Evolutionary conservation across 2,888 invertebrate species (phyloP).

Genomic region (Chloromyia formosa): DNA sequence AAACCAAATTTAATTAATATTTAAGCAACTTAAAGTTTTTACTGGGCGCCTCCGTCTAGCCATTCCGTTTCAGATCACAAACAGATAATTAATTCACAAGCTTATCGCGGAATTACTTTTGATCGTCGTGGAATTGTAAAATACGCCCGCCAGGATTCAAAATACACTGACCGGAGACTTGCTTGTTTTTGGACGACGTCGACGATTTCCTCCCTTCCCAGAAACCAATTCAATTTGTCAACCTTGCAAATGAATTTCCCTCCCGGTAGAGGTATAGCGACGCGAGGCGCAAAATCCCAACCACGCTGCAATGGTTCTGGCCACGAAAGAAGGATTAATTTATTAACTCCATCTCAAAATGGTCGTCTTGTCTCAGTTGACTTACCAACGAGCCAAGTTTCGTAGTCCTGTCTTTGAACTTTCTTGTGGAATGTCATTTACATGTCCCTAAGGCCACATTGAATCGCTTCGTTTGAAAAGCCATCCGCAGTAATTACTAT

Average conservation of each 20-base stretch:
- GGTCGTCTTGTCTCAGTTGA: background rate
- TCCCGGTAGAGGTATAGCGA: background rate
- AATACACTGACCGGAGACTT: background rate
- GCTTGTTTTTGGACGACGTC: slow-evolving; percentile 12
- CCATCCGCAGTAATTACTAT: slow-evolving; percentile 18
- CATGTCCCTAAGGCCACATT: background rate
- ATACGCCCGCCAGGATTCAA: background rate
- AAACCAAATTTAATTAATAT: too few relatives aligned
- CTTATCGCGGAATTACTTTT: slow-evolving; percentile 25
- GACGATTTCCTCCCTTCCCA: slow-evolving; percentile 1
- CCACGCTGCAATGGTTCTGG: background rate
- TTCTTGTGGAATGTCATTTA: background rate
- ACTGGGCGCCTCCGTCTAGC: too few relatives aligned
- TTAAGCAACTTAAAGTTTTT: too few relatives aligned
- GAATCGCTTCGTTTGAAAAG: background rate
- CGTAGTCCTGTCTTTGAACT: slow-evolving; percentile 12
- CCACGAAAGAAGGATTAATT: slow-evolving; percentile 7
- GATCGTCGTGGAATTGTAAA: background rate
- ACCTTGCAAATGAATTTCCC: slow-evolving; percentile 30
- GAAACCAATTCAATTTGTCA: slow-evolving; percentile 39
- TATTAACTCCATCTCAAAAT: background rate
- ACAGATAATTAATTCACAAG: slow-evolving; percentile 15
- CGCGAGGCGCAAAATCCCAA: background rate
- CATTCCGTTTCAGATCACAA: too few relatives aligned
- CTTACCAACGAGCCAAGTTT: background rate